Percentiles rank a stretch among this genome's conserved stretches.
phyloP scores from a whole-genome alignment of 2,797 vertebrate species.

The Rousettus madagascariensis region DNA sequence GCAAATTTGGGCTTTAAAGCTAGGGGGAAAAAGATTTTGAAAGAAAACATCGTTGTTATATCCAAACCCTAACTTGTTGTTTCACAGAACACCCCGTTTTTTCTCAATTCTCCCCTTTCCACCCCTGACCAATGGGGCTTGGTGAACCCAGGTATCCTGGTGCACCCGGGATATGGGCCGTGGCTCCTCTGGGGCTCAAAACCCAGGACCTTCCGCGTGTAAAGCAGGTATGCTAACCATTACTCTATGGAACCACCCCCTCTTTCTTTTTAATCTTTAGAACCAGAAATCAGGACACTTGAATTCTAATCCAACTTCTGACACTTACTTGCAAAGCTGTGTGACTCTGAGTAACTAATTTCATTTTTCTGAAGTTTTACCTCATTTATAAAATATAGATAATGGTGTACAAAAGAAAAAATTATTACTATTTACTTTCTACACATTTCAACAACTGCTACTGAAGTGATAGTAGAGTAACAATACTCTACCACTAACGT shows the following conservation, averaged over 20 bases:
- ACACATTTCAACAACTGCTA: slow-evolving; percentile 11
- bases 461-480: not conserved
- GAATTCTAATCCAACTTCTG: slow-evolving; percentile 14
- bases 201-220: slow-evolving; percentile 85
- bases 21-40: slow-evolving; percentile 73
- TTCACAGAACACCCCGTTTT: not conserved
- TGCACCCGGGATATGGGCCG: no score
- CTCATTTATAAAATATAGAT: slow-evolving; percentile 28
- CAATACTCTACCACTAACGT: not conserved
- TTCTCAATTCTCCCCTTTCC: no score
- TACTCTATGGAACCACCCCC: slow-evolving; percentile 90
- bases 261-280: not conserved
- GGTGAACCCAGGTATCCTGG: no score
- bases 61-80: not conserved
- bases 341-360: not conserved
- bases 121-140: no score
- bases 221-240: slow-evolving; percentile 92
- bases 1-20: slow-evolving; percentile 98
- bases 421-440: slow-evolving; percentile 7
- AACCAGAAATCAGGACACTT: not conserved
- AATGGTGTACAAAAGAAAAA: not conserved
- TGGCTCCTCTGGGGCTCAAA: slow-evolving; percentile 87
- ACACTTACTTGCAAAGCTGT: not conserved
- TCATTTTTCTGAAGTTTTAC: slow-evolving; percentile 18
- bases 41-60: slow-evolving; percentile 49